phyloP scores from a whole-genome alignment of 2,888 invertebrate genomes.

The Tetranychus truncatus region DNA sequence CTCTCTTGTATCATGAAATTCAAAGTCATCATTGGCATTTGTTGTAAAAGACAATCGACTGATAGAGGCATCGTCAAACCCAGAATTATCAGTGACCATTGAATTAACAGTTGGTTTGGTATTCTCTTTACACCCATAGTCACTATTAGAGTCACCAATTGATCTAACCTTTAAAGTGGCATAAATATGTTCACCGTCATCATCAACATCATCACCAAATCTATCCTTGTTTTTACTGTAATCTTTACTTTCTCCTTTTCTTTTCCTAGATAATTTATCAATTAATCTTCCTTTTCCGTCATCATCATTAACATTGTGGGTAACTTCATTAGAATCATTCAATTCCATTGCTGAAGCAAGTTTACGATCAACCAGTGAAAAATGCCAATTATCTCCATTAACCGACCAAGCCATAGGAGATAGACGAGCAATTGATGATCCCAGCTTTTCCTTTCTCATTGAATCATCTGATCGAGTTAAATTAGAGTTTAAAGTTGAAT shows the following conservation, averaged over 20 bases:
- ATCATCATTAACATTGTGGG: not conserved
- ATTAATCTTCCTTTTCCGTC: not conserved
- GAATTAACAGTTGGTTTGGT: not conserved
- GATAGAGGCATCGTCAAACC: constrained; percentile 18
- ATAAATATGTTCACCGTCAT: constrained; percentile 34
- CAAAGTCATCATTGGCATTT: constrained; percentile 44
- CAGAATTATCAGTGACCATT: not conserved
- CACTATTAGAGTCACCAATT: constrained; percentile 5
- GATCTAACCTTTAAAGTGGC: constrained; percentile 28
- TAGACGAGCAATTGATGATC: not conserved
- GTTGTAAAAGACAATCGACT: constrained; percentile 41
- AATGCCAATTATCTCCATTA: not conserved
- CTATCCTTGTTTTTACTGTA: not conserved
- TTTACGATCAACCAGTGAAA: not conserved
- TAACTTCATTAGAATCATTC: not conserved
- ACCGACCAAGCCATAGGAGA: not conserved
- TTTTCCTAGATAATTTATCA: not conserved
- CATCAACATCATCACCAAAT: not conserved
- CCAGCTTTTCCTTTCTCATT: not conserved
- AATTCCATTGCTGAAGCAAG: not conserved
- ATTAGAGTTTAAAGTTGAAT: not conserved
- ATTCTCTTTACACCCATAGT: not conserved
- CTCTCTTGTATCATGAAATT: constrained; percentile 35
- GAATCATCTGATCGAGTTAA: not conserved
- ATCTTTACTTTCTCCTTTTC: not conserved